A percentile compares a stretch with the other conserved stretches of the same genome.
phyloP scores from a whole-genome alignment of 2,888 invertebrate species.

The Oegoconia quadripuncta region DNA sequence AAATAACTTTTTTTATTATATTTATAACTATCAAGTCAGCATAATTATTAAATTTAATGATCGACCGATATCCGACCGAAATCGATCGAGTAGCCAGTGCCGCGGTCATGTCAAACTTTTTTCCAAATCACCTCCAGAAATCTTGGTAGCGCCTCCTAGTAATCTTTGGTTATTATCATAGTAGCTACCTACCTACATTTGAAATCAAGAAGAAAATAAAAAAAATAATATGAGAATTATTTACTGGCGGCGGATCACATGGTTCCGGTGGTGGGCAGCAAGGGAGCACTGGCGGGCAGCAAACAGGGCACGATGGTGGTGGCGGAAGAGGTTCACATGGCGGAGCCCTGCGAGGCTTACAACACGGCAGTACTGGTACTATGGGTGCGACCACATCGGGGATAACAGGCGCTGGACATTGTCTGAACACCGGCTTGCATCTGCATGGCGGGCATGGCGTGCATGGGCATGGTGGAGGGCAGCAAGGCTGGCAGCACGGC shows the following conservation, averaged over 20 bases:
- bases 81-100: too few relatives aligned
- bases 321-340: slow-evolving; percentile 46
- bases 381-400: slow-evolving; percentile 64
- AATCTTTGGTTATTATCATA: too few relatives aligned
- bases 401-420: slow-evolving; percentile 57
- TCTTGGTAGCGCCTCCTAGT: not conserved
- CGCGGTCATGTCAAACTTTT: too few relatives aligned
- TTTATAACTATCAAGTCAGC: not conserved
- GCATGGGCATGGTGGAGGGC: slow-evolving; percentile 59
- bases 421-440: slow-evolving; percentile 50
- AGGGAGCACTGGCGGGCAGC: slow-evolving; percentile 63
- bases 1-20: slow-evolving; percentile 3
- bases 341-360: slow-evolving; percentile 56
- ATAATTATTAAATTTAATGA: not conserved
- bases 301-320: slow-evolving; percentile 52
- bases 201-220: too few relatives aligned
- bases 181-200: too few relatives aligned
- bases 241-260: slow-evolving; percentile 66
- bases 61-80: too few relatives aligned
- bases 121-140: too few relatives aligned
- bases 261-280: slow-evolving; percentile 66
- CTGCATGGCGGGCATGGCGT: slow-evolving; percentile 65
- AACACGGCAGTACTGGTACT: slow-evolving; percentile 58
- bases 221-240: too few relatives aligned
- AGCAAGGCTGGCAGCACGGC: slow-evolving; percentile 57